Evolutionary conservation across 2,888 invertebrate genomes (phyloP), one percentile per base, ranked within the genome.

Genomic region (Hemistola chrysoprasaria): DNA sequence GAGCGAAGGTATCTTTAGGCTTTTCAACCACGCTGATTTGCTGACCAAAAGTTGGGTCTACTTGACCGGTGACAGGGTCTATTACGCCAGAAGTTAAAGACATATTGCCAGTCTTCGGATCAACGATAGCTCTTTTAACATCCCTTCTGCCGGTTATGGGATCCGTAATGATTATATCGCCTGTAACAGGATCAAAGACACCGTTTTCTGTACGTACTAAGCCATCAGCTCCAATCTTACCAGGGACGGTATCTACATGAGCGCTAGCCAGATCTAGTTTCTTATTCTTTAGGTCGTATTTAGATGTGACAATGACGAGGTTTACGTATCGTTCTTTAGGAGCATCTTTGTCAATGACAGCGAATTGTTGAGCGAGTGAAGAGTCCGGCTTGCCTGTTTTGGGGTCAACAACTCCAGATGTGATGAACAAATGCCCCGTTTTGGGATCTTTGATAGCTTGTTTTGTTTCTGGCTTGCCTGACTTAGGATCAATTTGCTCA

Each of bases 101-200:
- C 21, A 92, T 56, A 60, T 90, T 90, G 27, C 92, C 92, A 0
- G 91, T 91, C 63, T 90, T 91, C 0, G 91, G 87, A 69, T 93
- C 92, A 36, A 91, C 82, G 47, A 89, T 78, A n/a, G 93, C 92
- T 65, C 91, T 90, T 57, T 90, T 89, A 3, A 90, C 64, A 47
- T 91, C 91, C 30, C 85, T 90, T 62, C 91, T 91, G 11, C 92
- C 92, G 0, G 92, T 91, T 24, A 83, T 71, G 16, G 90, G 89
- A 48, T 92, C 91, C 7, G 87, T 78, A 0, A 90, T 75, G 32
- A 90, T 78, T 21, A 91, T 80, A 6, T 90, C 88, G 22, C 91
- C 91, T 43, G 88, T 90, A 2, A 73, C 78, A 0, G 90, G 90
- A 60, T 91, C 90, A n/a, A 91, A 83, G 5, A 90, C 60, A 33